Evolutionary conservation across 2,797 vertebrate genomes (phyloP), one percentile per base, ranked within the genome.

Genomic region (Poecilia picta): DNA sequence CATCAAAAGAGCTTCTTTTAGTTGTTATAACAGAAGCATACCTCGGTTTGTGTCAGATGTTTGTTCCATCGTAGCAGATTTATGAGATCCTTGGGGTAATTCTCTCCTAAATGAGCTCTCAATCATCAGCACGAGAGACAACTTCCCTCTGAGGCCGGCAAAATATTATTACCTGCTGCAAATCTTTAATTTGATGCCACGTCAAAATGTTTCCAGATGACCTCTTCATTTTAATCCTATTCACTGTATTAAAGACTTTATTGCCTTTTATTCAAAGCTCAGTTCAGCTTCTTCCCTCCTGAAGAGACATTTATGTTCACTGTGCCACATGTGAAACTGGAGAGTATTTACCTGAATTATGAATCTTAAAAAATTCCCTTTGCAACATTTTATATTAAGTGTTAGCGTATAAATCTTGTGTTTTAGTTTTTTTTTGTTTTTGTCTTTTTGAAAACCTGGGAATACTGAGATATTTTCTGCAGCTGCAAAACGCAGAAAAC

Each of bases 61-160:
- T 94, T 94, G 93, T 93, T 94, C 91, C 91, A 94, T 94, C 89
- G 90, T 91, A 31, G n/a, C 80, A 88, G 93, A 94, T 94, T 95
- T 92, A 95, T 85, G 90, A 86, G 80, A 88, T 87, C 80, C 76
- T 81, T 78, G 80, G 84, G 79, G 72, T 79, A 78, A 82, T 86
- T 85, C 85, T 89, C 88, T 83, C 88, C 81, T 88, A 91, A 92
- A 92, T 81, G 89, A 93, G 90, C 83, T 83, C 81, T 86, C 90
- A 93, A 92, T 94, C 91, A 90, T 91, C 83, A 68, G 83, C 84
- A 87, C 89, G 93, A 94, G 87, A 88, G 93, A 93, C 75, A 85
- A 87, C 91, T 93, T 93, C 89, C 91, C 91, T 86, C 72, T 76
- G 89, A 93, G 91, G 90, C 91, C 81, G 88, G 87, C 89, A 92